Evolutionary conservation across 1,140 invertebrate genomes (phyloP), one percentile per base, ranked within the genome.

Genomic region (Amyelois transitella): DNA sequence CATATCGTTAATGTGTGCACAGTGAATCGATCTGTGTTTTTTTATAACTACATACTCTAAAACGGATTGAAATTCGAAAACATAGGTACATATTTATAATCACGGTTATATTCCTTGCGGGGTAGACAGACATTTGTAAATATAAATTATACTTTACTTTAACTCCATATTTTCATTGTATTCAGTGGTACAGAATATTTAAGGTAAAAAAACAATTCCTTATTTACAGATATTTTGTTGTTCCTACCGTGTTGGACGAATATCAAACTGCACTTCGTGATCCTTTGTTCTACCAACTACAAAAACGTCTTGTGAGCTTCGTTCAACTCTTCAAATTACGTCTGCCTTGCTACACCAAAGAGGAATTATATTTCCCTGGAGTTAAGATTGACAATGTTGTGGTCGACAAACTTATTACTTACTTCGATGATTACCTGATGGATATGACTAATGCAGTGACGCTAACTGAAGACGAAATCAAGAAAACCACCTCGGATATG

Each of bases 201-300:
- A 25, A 52, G 21, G 6, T 20, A 17, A 52, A 18, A 21, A 19
- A 53, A 20, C 4, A 53, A 22, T 25, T 25, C 12, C 28, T 64
- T n/a, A 47, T 58, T 60, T 68, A 49, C 64, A 89, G 88, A 22
- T 80, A 90, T 22, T 88, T 90, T 58, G 72, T 87, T 0, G 66
- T 87, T n/a, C 91, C 91, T 0, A 78, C 77, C 2, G 82, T 87
- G 1, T 75, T 93, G 22, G 90, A 92, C 64, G 76, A 82, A 43
- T 91, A 88, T 60, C 78, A 89, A 54, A 93, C 92, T 22, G 90
- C 91, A n/a, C 64, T 93, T 14, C 90, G 93, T 43, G 93, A 94
- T 59, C 93, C 93, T 2, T 84, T 90, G 7, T 93, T 93, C 88
- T 94, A 91, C 69, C 88, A 90, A 58, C 81, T 94, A 8, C 91